Base-by-base conservation (phyloP, 1,140 invertebrate species). In the Lepeophtheirus salmonis region DNA sequence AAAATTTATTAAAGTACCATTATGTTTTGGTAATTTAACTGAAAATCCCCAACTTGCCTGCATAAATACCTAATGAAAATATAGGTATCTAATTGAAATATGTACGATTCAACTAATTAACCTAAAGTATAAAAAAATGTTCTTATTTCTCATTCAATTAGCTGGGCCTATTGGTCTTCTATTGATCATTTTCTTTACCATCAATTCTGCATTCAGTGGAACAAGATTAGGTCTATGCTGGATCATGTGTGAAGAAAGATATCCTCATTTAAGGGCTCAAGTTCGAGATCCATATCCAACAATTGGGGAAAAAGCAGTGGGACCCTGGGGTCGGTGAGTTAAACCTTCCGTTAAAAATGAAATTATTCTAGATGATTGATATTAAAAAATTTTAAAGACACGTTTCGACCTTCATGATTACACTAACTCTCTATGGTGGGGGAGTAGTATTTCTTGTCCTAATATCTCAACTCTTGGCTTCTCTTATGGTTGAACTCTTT, bases 231-330 rank as follows among this genome's bases (percentile, higher is more conserved):
- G 79, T 0, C 72, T 74, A 51, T 81, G 80, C 67, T 84, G 82
- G 82, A 69, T 76, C 23, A 80, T 84, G 18, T 64, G 84, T 18
- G 78, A 82, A 67, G 76, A 78, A 41, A 68, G 80, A 3, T 78
- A 78, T 66, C 75, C 77, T 0, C 75, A 82, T 62, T 77, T 79
- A 67, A 68, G 74, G 64, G 71, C 67, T 49, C 69, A 74, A 25
- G 75, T 76, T 62, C 67, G 57, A 21, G 57, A 59, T 50, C 57
- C 57, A 13, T 59, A 59, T 23, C 57, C 57, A 4, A 14, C 30
- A 14, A 59, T 59, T 23, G 57, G 57, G 16, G 57, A 59, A 18
- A 48, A 50, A 50, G 57, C 57, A 3, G 26, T 59, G 17, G 57
- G 57, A n/a, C 16, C 14, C n/a, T 54, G 52, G 52, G 52, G 52